A percentile compares a stretch with the other conserved stretches of the same genome.
Evolutionary conservation across 2,888 invertebrate species (phyloP).

Genomic region (Cheilosia vulpina): DNA sequence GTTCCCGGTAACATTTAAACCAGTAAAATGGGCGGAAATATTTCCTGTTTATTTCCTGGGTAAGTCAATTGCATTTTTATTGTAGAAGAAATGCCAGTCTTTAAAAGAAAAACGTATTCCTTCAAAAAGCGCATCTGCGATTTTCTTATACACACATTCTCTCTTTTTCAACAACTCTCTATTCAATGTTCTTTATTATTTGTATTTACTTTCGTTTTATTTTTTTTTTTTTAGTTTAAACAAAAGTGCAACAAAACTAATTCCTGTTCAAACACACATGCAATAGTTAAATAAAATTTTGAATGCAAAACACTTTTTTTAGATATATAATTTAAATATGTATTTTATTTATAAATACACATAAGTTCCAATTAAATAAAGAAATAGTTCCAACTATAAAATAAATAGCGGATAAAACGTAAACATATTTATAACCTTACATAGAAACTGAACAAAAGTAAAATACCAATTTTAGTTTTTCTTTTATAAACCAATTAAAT

Average conservation of each 20-base stretch:
- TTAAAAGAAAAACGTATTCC: background rate
- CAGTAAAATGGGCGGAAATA: too few species aligned
- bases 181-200: constrained; percentile 31
- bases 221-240: constrained; percentile 36
- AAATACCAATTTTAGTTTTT: constrained; percentile 49
- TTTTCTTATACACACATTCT: constrained; percentile 49
- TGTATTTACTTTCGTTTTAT: constrained; percentile 28
- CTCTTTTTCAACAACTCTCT: constrained; percentile 58
- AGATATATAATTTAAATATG: constrained; percentile 54
- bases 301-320: constrained; percentile 46
- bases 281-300: constrained; percentile 67
- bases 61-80: too few species aligned
- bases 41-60: too few species aligned
- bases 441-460: constrained; percentile 56
- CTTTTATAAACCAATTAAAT: constrained; percentile 30
- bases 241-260: constrained; percentile 65
- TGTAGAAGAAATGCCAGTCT: too few species aligned
- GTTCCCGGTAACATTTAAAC: too few species aligned
- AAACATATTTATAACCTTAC: background rate
- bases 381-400: constrained; percentile 62
- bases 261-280: constrained; percentile 67
- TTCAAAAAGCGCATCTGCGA: background rate
- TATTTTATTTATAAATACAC: constrained; percentile 43
- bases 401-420: background rate
- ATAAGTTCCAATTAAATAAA: constrained; percentile 54